Conservation (phyloP, 2,888 invertebrate genomes). For the Isotomurus palustris region DNA sequence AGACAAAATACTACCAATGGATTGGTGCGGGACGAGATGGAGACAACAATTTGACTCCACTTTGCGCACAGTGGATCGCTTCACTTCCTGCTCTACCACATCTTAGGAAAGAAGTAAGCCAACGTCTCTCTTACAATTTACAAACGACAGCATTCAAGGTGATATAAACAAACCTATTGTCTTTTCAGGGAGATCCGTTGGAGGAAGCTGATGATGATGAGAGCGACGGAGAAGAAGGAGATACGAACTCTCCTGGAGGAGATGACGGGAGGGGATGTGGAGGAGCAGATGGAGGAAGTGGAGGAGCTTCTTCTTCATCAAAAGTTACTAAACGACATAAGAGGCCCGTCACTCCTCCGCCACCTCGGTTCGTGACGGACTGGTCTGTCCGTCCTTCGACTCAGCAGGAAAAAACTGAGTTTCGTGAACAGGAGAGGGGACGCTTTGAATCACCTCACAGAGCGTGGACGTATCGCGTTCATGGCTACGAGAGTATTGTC, state of each 20-base stretch:
- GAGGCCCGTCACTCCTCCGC: conserved; percentile 50
- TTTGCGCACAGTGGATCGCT: conserved; percentile 43
- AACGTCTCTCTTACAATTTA: too few species aligned
- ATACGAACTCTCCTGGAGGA: too few species aligned
- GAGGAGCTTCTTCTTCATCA: too few species aligned
- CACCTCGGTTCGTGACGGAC: conserved; percentile 65
- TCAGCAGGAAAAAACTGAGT: conserved; percentile 68
- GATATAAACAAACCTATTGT: too few species aligned
- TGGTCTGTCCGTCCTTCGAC: conserved; percentile 80
- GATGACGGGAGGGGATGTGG: conserved; percentile 8
- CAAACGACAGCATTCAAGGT: too few species aligned
- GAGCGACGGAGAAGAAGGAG: conserved; percentile 48
- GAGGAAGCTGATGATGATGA: conserved; percentile 47
- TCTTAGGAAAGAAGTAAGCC: conserved; percentile 39
- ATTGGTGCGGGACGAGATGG: conserved; percentile 84
- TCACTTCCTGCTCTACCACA: conserved; percentile 42
- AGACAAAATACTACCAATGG: conserved; percentile 75
- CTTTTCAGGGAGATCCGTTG: too few species aligned
- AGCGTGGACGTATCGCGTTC: conserved; percentile 83
- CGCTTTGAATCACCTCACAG: conserved; percentile 85
- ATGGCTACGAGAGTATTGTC: conserved; percentile 78
- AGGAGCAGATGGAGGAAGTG: conserved; percentile 9
- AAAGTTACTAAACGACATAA: too few species aligned
- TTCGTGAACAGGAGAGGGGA: conserved; percentile 64
- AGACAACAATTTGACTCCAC: conserved; percentile 40